These are phyloP conservation scores for Mormyrus proboscirostris DNA, from an alignment of 2,797 vertebrate genomes.

Conservation along the genomic window DNA sequence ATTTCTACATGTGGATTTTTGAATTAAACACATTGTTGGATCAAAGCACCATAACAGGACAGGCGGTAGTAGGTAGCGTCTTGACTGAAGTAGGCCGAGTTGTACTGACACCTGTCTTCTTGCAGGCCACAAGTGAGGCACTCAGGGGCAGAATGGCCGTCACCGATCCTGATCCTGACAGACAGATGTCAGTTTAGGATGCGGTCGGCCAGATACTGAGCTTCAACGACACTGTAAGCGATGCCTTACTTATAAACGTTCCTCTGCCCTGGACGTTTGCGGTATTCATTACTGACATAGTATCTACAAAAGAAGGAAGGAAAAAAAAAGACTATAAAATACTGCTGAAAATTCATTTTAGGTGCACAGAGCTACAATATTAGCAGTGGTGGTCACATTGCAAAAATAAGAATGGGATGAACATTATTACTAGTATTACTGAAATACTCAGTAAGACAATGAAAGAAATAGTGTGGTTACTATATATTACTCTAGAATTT, in stretches of 20 bases:
- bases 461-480: neutral
- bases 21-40: conserved; percentile 17
- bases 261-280: conserved; percentile 71
- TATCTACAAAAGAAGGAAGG: conserved; percentile 63
- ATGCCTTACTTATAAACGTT: conserved; percentile 72
- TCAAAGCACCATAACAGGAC: conserved; percentile 80
- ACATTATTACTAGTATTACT: neutral
- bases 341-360: neutral
- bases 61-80: conserved; percentile 77
- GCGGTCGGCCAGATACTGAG: neutral
- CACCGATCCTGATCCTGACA: conserved; percentile 60
- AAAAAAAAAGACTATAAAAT: neutral
- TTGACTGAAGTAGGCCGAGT: conserved; percentile 81
- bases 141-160: conserved; percentile 41
- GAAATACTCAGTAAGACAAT: neutral
- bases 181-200: conserved; percentile 18
- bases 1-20: conserved; percentile 34
- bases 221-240: neutral
- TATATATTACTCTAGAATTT: neutral
- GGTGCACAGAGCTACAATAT: neutral
- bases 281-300: conserved; percentile 84
- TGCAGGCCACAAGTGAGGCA: conserved; percentile 79
- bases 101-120: conserved; percentile 79
- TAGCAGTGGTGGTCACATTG: neutral
- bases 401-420: neutral